Evolutionary conservation across 2,113 vertebrate species (phyloP).

Genomic region (Colius striatus): DNA sequence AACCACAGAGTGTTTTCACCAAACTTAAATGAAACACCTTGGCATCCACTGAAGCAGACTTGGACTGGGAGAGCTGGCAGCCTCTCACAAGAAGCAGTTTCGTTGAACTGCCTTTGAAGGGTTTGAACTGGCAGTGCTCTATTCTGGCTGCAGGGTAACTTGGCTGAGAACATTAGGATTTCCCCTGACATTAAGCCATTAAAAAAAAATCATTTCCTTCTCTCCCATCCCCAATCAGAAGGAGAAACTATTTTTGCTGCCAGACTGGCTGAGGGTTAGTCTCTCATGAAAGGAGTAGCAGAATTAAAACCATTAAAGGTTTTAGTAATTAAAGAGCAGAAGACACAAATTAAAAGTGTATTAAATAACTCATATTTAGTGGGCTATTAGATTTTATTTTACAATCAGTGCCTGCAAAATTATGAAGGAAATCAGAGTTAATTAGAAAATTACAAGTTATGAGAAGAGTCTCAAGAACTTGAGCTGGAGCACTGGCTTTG

Average conservation of each 20-base stretch:
- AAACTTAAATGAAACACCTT: conserved; percentile 60
- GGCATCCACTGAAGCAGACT: conserved; percentile 49
- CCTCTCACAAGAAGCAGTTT: conserved; percentile 53
- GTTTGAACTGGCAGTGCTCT: conserved; percentile 58
- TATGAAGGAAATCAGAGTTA: neutral
- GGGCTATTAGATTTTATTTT: conserved; percentile 18
- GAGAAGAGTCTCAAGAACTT: neutral
- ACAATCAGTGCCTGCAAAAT: neutral
- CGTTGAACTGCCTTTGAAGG: conserved; percentile 60
- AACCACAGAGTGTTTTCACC: conserved; percentile 9
- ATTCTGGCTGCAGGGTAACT: conserved; percentile 51
- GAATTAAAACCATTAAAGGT: conserved; percentile 3
- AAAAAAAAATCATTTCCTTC: neutral
- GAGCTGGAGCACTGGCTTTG: neutral
- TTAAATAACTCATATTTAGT: conserved; percentile 19
- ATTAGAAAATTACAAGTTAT: neutral
- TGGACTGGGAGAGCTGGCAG: conserved; percentile 8
- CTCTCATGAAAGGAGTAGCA: conserved; percentile 21
- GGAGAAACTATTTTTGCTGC: conserved; percentile 21
- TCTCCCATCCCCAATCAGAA: conserved; percentile 14
- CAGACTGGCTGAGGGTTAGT: conserved; percentile 16
- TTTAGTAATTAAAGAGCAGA: conserved; percentile 47
- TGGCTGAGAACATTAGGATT: conserved; percentile 58
- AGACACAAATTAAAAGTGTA: conserved; percentile 27
- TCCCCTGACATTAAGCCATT: conserved; percentile 46